Conservation (phyloP, 2,797 vertebrate species). For the Malurus splendens region DNA sequence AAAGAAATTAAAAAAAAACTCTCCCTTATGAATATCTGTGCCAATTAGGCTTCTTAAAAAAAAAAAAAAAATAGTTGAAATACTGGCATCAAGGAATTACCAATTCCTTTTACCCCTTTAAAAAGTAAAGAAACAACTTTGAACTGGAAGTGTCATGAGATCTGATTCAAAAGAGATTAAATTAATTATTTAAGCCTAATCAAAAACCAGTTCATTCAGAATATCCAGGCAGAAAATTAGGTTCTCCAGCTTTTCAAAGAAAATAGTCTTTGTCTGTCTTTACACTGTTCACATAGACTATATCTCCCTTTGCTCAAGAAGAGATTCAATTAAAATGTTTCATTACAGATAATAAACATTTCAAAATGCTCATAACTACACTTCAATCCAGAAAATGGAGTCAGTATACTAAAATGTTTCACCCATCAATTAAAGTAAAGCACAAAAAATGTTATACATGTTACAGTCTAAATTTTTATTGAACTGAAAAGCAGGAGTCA, state of each 20-base stretch:
- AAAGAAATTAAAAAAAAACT: not conserved
- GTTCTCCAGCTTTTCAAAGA: not conserved
- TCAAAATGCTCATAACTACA: not conserved
- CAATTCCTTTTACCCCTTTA: not conserved
- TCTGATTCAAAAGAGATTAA: not conserved
- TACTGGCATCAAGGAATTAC: not conserved
- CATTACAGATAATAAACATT: not conserved
- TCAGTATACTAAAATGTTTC: not conserved
- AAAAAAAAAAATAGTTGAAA: not conserved
- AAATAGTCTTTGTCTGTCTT: not conserved
- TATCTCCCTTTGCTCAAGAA: not conserved
- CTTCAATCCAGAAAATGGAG: not conserved
- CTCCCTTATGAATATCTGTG: not conserved
- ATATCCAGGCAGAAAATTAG: not conserved
- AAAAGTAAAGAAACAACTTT: not conserved
- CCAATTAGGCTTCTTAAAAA: not conserved
- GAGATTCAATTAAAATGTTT: not conserved
- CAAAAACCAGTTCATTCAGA: not conserved
- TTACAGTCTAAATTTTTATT: not conserved
- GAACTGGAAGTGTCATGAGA: not conserved
- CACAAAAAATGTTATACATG: rapidly evolving
- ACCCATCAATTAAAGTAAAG: not conserved
- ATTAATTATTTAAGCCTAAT: not conserved
- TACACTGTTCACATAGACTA: not conserved
- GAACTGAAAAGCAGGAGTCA: not conserved